Percentiles rank a stretch among this genome's conserved stretches.
Evolutionary conservation across 2,888 invertebrate genomes (phyloP).

Genomic region (Steinernema hermaphroditum): DNA sequence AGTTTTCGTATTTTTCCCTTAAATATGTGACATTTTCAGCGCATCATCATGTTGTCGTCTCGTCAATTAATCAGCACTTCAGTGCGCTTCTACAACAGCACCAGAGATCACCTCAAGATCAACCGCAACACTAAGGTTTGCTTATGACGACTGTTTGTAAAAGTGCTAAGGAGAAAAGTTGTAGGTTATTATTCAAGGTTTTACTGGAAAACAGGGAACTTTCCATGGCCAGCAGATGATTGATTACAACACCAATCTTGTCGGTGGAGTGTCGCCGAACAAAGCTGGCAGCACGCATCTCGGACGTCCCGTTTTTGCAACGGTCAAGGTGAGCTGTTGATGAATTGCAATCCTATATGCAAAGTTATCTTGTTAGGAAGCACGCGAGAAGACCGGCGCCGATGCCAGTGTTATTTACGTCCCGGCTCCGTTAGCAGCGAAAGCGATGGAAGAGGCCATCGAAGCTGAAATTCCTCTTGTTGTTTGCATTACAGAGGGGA

Average conservation of each 20-base stretch:
- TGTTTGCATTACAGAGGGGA: constrained; percentile 96
- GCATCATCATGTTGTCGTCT: constrained; percentile 27
- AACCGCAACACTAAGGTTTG: constrained; percentile 80
- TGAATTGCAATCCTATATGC: not conserved
- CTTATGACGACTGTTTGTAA: not conserved
- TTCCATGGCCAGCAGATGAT: constrained; percentile 85
- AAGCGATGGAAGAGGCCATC: constrained; percentile 74
- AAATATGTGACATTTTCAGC: no score
- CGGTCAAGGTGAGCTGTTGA: constrained; percentile 62
- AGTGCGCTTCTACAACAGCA: constrained; percentile 70
- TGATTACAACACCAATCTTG: constrained; percentile 94
- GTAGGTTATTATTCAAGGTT: constrained; percentile 89
- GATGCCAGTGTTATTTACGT: constrained; percentile 79
- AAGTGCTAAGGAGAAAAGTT: not conserved
- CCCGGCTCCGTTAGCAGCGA: constrained; percentile 85
- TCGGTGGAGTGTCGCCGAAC: constrained; percentile 79
- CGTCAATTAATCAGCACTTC: constrained; percentile 7
- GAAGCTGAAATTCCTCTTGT: constrained; percentile 73
- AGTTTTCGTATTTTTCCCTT: no score
- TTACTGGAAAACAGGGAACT: constrained; percentile 81
- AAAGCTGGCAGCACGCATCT: constrained; percentile 86
- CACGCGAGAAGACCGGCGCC: constrained; percentile 82
- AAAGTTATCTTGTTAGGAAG: constrained; percentile 67
- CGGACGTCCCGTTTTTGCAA: constrained; percentile 83
- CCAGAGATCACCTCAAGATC: constrained; percentile 82